Evolutionary conservation across 2,797 vertebrate genomes (phyloP).

Genomic region (Molossus alvarezi): DNA sequence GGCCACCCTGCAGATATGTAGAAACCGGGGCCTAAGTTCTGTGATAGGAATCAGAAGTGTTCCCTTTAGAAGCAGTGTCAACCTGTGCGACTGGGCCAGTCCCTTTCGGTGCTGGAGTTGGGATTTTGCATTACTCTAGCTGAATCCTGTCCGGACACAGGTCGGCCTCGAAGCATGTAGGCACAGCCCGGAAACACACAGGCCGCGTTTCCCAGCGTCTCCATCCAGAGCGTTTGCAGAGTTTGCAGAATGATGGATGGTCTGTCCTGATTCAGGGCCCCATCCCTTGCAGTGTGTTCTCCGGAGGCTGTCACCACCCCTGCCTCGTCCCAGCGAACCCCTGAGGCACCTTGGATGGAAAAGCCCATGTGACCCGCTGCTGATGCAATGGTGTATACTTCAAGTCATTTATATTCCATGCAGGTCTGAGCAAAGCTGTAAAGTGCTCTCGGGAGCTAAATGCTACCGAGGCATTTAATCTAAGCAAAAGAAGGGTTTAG

Average conservation of each 20-base stretch:
- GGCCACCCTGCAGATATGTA: rapidly evolving
- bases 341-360: conserved; percentile 83
- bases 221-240: neutral
- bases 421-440: conserved; percentile 85
- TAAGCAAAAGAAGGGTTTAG: conserved; percentile 85
- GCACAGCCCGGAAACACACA: rapidly evolving
- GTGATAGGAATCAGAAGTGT: neutral
- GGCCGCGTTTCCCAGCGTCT: neutral
- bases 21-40: neutral
- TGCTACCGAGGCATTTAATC: conserved; percentile 89
- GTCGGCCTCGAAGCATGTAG: neutral
- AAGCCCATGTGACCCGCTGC: conserved; percentile 80
- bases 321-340: conserved; percentile 62
- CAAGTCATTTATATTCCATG: conserved; percentile 90
- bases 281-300: neutral
- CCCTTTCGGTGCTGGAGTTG: neutral
- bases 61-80: neutral
- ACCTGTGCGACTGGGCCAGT: neutral
- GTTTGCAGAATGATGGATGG: neutral
- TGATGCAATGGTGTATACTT: conserved; percentile 87
- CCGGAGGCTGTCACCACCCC: neutral
- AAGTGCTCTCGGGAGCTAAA: conserved; percentile 88
- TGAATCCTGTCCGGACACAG: rapidly evolving
- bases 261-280: neutral
- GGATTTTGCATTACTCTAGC: neutral